A percentile compares a stretch with the other conserved stretches of the same genome.
Evolutionary conservation across 2,888 invertebrate species (phyloP).

Genomic region (Diabrotica balteata): DNA sequence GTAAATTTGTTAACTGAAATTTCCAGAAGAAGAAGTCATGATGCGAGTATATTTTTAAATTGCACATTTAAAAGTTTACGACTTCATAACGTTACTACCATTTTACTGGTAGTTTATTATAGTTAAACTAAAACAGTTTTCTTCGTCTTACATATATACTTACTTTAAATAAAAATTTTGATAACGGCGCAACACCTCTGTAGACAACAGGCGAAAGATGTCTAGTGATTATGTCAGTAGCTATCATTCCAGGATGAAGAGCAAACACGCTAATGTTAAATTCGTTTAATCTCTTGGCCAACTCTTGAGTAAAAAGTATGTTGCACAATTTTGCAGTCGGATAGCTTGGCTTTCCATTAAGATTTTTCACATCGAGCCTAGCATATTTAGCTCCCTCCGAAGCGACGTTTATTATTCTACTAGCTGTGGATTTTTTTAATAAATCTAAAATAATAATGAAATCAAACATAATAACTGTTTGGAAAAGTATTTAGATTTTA

Average conservation of each 20-base stretch:
- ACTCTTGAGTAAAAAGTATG: conserved; percentile 46
- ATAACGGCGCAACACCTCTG: too few species aligned
- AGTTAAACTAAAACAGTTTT: too few species aligned
- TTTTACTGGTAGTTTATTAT: too few species aligned
- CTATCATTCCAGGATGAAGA: conserved; percentile 48
- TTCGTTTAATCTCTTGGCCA: conserved; percentile 43
- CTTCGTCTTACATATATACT: too few species aligned
- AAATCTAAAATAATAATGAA: conserved; percentile 59
- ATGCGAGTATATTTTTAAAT: too few species aligned
- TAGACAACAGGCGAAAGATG: neutral
- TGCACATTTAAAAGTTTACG: too few species aligned
- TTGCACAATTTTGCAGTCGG: conserved; percentile 46
- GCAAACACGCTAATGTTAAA: conserved; percentile 43
- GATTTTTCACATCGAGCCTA: conserved; percentile 33
- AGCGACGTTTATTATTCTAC: conserved; percentile 48
- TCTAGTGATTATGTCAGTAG: neutral
- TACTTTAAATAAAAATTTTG: too few species aligned
- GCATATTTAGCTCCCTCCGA: conserved; percentile 41
- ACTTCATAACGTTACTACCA: too few species aligned
- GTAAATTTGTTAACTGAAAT: too few species aligned
- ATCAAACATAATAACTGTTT: too few species aligned
- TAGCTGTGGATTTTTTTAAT: conserved; percentile 53
- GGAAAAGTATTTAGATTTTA: too few species aligned
- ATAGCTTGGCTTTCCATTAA: conserved; percentile 39
- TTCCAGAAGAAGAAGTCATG: too few species aligned